Base-by-base conservation (phyloP, 2,888 invertebrate species). In the Blera fallax region DNA sequence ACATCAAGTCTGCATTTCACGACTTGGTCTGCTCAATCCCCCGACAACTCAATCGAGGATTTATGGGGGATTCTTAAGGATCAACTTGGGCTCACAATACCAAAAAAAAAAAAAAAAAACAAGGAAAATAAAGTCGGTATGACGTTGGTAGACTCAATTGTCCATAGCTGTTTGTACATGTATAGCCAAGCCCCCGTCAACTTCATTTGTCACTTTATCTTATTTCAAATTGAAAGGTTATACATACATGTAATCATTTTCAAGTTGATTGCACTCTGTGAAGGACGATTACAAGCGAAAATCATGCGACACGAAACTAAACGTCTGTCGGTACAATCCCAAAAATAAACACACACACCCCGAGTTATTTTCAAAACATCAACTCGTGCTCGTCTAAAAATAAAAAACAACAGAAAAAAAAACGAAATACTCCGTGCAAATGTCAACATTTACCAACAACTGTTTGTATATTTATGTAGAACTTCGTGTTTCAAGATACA, bases 241-340 rank as follows among this genome's bases (percentile, higher is more conserved):
- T 3, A 24, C 2, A 16, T 11, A 27, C 40, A 54, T 14, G 7
- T 29, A 45, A 11, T 24, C 65, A 65, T 14, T 54, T 48, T 58
- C 60, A 43, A 60, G 77, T 69, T 77, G 67, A 69, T 34, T 77
- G 77, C 77, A 77, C 77, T 60, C 50, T 24, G 7, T 1, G 67
- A 77, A 77, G 77, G 77, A 60, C 67, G 21, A 18, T 18, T 56
- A 29, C 54, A 37, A 40, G n/a, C 32, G n/a, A 16, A 48, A 24
- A 29, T 10, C 48, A 37, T 56, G 18, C 48, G 56, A 45, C 37
- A 37, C 27, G 37, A 65, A 34, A 56, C 24, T 7, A 16, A 65
- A 16, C n/a, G 58, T 67, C 58, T 67, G 24, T n/a, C 37, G 27
- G 37, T 14, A 40, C 50, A 67, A 40, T 10, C 14, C 78, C 65